These are phyloP conservation scores for Piaya cayana DNA, from an alignment of 2,113 vertebrate genomes.

Conservation along the genomic window DNA sequence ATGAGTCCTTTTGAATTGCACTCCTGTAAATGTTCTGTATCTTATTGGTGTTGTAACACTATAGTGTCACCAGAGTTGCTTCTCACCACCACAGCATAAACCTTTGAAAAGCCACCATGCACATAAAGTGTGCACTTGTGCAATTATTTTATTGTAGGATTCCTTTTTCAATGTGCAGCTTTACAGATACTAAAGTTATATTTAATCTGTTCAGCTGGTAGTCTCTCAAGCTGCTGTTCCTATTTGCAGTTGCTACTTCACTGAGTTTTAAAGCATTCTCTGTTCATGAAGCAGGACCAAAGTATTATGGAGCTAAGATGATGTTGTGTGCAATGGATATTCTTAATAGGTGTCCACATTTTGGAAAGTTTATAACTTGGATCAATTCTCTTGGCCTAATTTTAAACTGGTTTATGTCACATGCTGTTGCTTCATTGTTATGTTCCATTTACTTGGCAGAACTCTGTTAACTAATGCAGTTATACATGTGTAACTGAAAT, in stretches of 20 bases:
- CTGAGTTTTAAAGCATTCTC: constrained; percentile 43
- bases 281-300: constrained; percentile 6
- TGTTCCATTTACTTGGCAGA: constrained; percentile 9
- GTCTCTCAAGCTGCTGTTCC: neutral
- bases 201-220: neutral
- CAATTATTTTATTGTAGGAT: neutral
- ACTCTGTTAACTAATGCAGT: neutral
- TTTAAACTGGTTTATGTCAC: constrained; percentile 28
- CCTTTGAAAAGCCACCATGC: neutral
- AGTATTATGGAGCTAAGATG: neutral
- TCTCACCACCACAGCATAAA: neutral
- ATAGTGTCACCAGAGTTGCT: neutral
- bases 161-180: constrained; percentile 11
- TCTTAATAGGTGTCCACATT: neutral
- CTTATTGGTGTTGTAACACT: neutral
- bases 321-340: neutral
- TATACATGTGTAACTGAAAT: neutral
- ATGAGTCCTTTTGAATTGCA: neutral
- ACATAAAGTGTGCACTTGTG: neutral
- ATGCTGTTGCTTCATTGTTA: neutral
- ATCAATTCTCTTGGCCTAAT: neutral
- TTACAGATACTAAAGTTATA: constrained; percentile 15
- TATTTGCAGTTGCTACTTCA: constrained; percentile 3
- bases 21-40: neutral
- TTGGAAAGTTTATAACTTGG: constrained; percentile 11